Evolutionary conservation across 2,113 vertebrate species (phyloP), one percentile per base, ranked within the genome.

Genomic region (Lepisosteus osseus): DNA sequence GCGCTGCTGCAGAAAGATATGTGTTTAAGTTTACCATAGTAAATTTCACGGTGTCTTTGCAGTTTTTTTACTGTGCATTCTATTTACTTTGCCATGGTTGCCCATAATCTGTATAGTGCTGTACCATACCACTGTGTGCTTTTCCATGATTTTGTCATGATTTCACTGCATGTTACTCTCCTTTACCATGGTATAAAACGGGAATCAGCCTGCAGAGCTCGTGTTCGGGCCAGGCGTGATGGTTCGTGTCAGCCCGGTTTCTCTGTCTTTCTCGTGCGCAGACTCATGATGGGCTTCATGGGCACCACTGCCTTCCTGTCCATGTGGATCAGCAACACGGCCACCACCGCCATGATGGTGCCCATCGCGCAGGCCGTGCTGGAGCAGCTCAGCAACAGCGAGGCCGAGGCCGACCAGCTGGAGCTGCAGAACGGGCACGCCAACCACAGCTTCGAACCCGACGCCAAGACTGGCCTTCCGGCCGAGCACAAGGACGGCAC

Each of bases 291-390:
- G 71, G 97, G 97, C 3, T 98, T 99, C 91, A 99, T 99, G 97
- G 0, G 57, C 0, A 93, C 95, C 75, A 96, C 97, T 0, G 86
- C 96, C 15, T 96, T 99, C 88, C 89, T 99, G 74, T 99, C 97
- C 1, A 99, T 99, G 97, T 98, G 97, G 97, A 97, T 98, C 84
- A 98, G 95, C 86, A 98, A 99, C 82, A 96, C 95, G 0, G 97
- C 97, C 81, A 95, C 95, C 65, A 92, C 95, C 0, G 96, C 96
- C 87, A 98, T 99, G 97, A 98, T 99, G 97, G 67, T 97, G 45
- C 96, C 97, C 72, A 99, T 99, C 0, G 83, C 92, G 0, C 87
- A 94, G 0, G 96, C 96, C 0, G 94, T 99, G 59, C 82, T 99
- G 76, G 74, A 94, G 0, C 94, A 98, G 88, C 85, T 99, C 62